Percentiles rank a stretch among this genome's conserved stretches.
These are phyloP conservation scores for Dusona sp. DNA, from an alignment of 2,888 invertebrate genomes.

Conservation along the genomic window DNA sequence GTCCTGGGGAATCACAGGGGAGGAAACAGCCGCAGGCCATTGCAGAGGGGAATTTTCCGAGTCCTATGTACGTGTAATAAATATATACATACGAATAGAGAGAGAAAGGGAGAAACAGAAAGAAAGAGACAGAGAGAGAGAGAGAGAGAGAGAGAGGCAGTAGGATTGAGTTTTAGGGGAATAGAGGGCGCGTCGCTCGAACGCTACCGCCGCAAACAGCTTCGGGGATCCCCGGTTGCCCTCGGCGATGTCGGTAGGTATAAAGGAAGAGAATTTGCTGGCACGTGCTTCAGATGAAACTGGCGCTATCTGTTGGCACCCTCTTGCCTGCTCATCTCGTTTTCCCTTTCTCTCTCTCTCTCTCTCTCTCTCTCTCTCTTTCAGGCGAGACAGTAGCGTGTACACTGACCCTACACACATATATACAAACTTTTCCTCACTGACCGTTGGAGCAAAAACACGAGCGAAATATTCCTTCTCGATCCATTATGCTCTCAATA, in stretches of 20 bases:
- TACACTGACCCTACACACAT: constrained; percentile 13
- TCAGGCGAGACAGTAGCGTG: constrained; percentile 21
- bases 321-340: constrained; percentile 42
- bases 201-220: constrained; percentile 73
- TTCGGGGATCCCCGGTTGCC: constrained; percentile 75
- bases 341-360: constrained; percentile 3
- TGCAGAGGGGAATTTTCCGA: constrained; percentile 43
- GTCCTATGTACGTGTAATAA: neutral
- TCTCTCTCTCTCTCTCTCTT: neutral
- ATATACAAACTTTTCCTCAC: neutral
- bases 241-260: constrained; percentile 74
- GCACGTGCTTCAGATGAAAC: constrained; percentile 73
- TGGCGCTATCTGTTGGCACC: constrained; percentile 76
- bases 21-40: constrained; percentile 69
- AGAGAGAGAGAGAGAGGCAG: constrained; percentile 42
- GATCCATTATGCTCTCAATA: neutral
- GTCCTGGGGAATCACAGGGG: constrained; percentile 68
- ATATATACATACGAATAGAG: constrained; percentile 3
- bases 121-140: constrained; percentile 47
- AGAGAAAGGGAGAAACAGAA: constrained; percentile 45
- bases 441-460: constrained; percentile 9
- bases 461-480: neutral
- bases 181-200: constrained; percentile 76
- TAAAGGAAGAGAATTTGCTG: constrained; percentile 64
- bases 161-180: constrained; percentile 53